Evolutionary conservation across 1,140 invertebrate genomes (phyloP).

Genomic region (Caerostris darwini): DNA sequence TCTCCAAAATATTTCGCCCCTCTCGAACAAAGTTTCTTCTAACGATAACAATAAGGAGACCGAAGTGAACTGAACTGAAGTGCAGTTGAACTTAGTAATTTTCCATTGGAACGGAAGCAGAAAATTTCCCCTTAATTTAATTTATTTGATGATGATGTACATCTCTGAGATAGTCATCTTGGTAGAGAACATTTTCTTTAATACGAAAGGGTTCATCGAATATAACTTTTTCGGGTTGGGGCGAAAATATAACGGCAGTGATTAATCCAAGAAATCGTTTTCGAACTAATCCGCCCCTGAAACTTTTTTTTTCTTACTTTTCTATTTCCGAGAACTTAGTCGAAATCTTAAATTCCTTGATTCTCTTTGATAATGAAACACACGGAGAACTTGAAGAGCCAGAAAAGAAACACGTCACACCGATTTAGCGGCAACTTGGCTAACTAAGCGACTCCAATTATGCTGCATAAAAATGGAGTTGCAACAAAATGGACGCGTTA

Average conservation of each 20-base stretch:
- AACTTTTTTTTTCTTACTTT: background rate
- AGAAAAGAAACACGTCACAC: background rate
- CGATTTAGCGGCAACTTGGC: constrained; percentile 45
- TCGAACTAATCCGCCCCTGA: background rate
- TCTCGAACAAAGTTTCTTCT: too few species aligned
- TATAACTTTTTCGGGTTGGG: too few species aligned
- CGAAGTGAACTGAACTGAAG: too few species aligned
- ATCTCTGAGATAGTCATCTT: too few species aligned
- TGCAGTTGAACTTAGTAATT: too few species aligned
- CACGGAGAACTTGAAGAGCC: background rate
- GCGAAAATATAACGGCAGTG: background rate
- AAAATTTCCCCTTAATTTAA: too few species aligned
- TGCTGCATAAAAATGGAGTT: constrained; percentile 43
- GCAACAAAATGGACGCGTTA: constrained; percentile 20
- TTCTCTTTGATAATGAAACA: constrained; percentile 32
- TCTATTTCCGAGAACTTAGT: background rate
- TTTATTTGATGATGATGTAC: too few species aligned
- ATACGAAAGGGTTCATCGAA: too few species aligned
- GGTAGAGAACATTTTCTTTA: too few species aligned
- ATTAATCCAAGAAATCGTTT: constrained; percentile 20
- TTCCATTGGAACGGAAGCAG: too few species aligned
- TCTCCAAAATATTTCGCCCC: too few species aligned
- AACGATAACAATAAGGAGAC: too few species aligned
- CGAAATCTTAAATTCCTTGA: background rate
- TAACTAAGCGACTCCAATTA: constrained; percentile 64